Evolutionary conservation across 2,113 vertebrate species (phyloP), one percentile per base, ranked within the genome.

Genomic region (Siniperca chuatsi): DNA sequence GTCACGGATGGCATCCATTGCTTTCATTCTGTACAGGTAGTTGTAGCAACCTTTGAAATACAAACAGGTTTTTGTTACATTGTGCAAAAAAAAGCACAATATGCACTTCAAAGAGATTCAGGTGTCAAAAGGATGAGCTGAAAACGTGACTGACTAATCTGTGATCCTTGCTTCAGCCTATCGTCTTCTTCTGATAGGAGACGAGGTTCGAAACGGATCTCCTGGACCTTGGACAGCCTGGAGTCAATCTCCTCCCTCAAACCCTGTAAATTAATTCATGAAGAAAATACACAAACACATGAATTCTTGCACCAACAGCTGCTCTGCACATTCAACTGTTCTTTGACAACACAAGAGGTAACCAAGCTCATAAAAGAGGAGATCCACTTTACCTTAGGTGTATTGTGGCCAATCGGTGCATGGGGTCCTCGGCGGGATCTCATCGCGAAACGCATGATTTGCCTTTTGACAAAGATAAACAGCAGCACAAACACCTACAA

Each of bases 401-500:
- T 98, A 3, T 99, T 99, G 87, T 99, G 98, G 33, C 98, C 98
- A 4, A 99, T 97, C 0, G 98, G 98, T 9, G 97, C 98, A 0
- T 99, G 98, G 0, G 98, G 98, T 37, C 98, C 98, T 0, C 98
- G 95, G 57, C 98, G 97, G 66, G 98, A 99, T 89, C 98, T 98
- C 97, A 99, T 97, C 33, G 98, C 98, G 8, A 99, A 99, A 58
- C 98, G 96, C 98, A 99, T 98, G 80, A 99, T 99, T 93, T 99
- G 98, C 8, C 98, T 97, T 88, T 99, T 99, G 75, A 99, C 97
- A 23, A 99, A 99, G 86, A 99, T 99, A 86, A 99, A 99, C 1
- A 99, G 94, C 87, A 99, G 92, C 84, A 99, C 98, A 21, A 99
- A 99, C 69, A 99, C 97, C 98, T 99, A 92, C n/a, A 25, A 29